These are phyloP conservation scores for Verasper variegatus DNA, from an alignment of 2,113 vertebrate genomes.

Conservation along the genomic window DNA sequence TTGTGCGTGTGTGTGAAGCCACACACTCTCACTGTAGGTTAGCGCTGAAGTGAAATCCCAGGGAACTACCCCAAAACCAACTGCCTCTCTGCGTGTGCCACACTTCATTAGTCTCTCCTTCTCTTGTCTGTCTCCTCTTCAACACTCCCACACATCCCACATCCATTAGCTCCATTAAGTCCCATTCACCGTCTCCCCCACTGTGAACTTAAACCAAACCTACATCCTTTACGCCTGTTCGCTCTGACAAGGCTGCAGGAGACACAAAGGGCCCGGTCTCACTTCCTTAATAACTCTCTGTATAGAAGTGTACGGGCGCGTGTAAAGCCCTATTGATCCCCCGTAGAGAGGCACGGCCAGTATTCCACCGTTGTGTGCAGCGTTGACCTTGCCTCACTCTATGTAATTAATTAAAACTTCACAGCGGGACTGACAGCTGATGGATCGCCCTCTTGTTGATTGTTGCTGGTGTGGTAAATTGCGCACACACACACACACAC, in stretches of 20 bases:
- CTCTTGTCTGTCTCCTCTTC: conserved; percentile 45
- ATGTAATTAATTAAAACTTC: conserved; percentile 84
- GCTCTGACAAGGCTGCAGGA: conserved; percentile 64
- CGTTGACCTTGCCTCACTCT: conserved; percentile 77
- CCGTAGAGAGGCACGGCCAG: conserved; percentile 61
- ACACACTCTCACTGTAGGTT: background rate
- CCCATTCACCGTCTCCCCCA: conserved; percentile 62
- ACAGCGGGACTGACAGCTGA: conserved; percentile 77
- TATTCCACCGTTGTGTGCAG: conserved; percentile 56
- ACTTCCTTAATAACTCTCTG: conserved; percentile 77
- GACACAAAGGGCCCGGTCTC: conserved; percentile 62
- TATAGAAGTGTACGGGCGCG: conserved; percentile 63
- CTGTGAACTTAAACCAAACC: conserved; percentile 70
- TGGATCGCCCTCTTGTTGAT: conserved; percentile 79
- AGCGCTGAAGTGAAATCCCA: conserved; percentile 1
- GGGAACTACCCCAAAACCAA: conserved; percentile 7
- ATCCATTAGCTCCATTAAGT: conserved; percentile 76
- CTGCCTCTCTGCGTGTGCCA: conserved; percentile 11
- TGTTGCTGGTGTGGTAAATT: conserved; percentile 71
- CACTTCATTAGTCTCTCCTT: conserved; percentile 57
- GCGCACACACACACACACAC: conserved; percentile 7
- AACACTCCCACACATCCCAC: conserved; percentile 50
- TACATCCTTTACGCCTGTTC: conserved; percentile 63
- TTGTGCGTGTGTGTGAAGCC: background rate
- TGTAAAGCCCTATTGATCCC: conserved; percentile 80